phyloP scores from a whole-genome alignment of 2,113 vertebrate species.

The Hydrochoerus hydrochaeris region DNA sequence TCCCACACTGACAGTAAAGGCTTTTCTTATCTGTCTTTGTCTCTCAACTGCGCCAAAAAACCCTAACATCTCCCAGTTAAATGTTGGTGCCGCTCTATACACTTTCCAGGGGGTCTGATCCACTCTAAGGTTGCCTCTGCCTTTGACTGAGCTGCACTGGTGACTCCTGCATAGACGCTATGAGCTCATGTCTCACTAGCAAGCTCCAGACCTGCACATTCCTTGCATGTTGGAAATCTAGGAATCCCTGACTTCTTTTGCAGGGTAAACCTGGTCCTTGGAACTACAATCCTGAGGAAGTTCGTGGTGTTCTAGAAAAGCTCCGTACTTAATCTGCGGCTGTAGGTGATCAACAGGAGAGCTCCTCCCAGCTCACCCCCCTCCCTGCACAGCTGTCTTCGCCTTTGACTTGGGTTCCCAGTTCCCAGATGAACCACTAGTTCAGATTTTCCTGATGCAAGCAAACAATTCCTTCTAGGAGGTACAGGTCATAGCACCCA shows the following conservation, averaged over 20 bases:
- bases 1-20: too few relatives aligned
- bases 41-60: too few relatives aligned
- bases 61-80: not conserved
- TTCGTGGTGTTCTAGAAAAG: constrained; percentile 90
- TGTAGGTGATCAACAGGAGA: not conserved
- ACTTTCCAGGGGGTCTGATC: not conserved
- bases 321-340: constrained; percentile 61
- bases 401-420: not conserved
- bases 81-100: not conserved
- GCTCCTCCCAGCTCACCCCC: not conserved
- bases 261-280: constrained; percentile 92
- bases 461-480: not conserved
- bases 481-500: not conserved
- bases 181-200: not conserved
- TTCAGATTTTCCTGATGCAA: constrained; percentile 8
- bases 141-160: not conserved
- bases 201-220: not conserved
- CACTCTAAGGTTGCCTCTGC: not conserved
- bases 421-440: not conserved
- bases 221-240: not conserved
- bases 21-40: too few relatives aligned
- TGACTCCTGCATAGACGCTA: not conserved
- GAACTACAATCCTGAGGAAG: constrained; percentile 91
- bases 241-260: constrained; percentile 71
- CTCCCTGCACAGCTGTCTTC: not conserved